phyloP scores from a whole-genome alignment of 1,140 invertebrate species.

The Cotesia glomerata region DNA sequence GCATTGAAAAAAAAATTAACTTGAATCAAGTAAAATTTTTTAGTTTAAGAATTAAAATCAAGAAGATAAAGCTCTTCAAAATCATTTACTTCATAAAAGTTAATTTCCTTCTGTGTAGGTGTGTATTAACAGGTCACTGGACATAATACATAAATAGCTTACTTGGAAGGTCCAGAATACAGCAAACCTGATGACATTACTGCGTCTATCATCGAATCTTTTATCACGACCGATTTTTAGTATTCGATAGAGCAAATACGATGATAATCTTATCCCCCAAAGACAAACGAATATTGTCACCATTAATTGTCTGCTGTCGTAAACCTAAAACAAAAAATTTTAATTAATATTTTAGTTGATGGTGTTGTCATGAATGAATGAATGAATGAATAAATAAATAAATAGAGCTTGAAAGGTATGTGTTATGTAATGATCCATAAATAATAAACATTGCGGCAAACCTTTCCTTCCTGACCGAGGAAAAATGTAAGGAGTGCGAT shows the following conservation, averaged over 20 bases:
- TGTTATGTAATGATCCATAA: background rate
- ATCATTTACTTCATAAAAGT: too few species aligned
- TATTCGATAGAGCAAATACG: conserved; percentile 86
- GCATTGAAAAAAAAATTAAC: too few species aligned
- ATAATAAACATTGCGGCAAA: conserved; percentile 43
- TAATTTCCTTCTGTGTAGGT: too few species aligned
- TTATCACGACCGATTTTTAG: conserved; percentile 89
- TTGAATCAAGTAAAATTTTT: too few species aligned
- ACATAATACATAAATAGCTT: conserved; percentile 24
- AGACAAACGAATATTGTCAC: conserved; percentile 84
- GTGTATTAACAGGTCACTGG: too few species aligned
- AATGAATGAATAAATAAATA: background rate
- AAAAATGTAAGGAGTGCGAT: conserved; percentile 86
- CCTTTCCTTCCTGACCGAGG: conserved; percentile 79
- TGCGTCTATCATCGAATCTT: conserved; percentile 86
- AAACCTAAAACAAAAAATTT: conserved; percentile 67
- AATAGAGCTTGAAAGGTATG: background rate
- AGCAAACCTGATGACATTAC: conserved; percentile 84
- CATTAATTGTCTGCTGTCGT: conserved; percentile 85
- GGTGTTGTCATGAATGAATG: too few species aligned
- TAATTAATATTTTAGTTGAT: too few species aligned
- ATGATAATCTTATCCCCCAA: conserved; percentile 84
- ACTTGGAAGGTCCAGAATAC: conserved; percentile 93
- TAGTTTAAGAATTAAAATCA: too few species aligned
- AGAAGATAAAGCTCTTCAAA: too few species aligned